A percentile compares a stretch with the other conserved stretches of the same genome.
These are phyloP conservation scores for Argya squamiceps DNA, from an alignment of 2,797 vertebrate genomes.

Conservation along the genomic window DNA sequence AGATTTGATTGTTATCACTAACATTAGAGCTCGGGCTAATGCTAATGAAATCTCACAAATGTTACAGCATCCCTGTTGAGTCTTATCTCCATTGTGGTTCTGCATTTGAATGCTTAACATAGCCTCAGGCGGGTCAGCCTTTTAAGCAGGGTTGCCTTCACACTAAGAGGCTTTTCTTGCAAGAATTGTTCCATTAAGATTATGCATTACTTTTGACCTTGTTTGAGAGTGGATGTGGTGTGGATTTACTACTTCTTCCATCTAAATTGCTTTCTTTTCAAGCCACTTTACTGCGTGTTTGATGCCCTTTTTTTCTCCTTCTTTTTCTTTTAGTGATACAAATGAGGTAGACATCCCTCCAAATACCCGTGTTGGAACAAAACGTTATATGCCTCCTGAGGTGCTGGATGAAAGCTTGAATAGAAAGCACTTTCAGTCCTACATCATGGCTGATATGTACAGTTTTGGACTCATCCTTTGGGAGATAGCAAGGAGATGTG, in stretches of 20 bases:
- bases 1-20: conserved; percentile 44
- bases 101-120: conserved; percentile 48
- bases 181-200: conserved; percentile 9
- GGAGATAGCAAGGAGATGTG: conserved; percentile 92
- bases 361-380: conserved; percentile 95
- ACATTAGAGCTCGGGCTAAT: conserved; percentile 44
- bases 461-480: conserved; percentile 97
- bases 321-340: conserved; percentile 83
- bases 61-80: conserved; percentile 43
- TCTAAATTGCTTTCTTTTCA: neutral
- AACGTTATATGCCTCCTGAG: conserved; percentile 97
- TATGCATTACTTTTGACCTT: conserved; percentile 19
- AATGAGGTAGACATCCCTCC: conserved; percentile 95
- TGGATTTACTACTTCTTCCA: neutral
- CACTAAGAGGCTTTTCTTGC: conserved; percentile 12
- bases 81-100: conserved; percentile 18
- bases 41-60: conserved; percentile 42
- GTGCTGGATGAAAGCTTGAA: conserved; percentile 95
- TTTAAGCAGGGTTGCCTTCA: conserved; percentile 20
- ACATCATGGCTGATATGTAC: conserved; percentile 99
- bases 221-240: neutral
- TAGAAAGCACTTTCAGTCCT: conserved; percentile 92
- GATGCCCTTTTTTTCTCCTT: neutral
- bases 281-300: neutral
- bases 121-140: conserved; percentile 28